Evolutionary conservation across 2,888 invertebrate genomes (phyloP).

Genomic region (Idaea aversata): DNA sequence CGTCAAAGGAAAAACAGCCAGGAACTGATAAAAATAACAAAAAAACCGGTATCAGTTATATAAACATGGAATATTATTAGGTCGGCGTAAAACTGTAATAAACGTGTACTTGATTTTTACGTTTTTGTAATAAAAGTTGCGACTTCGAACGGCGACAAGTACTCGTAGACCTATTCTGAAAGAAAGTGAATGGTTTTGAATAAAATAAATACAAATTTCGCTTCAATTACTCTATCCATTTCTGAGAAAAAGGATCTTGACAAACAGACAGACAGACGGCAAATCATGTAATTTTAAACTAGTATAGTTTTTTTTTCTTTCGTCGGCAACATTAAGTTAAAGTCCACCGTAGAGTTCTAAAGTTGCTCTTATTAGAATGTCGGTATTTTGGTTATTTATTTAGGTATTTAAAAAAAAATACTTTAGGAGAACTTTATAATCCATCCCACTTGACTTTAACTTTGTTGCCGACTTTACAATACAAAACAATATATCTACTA

Average conservation of each 20-base stretch:
- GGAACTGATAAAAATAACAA: constrained; percentile 51
- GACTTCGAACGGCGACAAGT: constrained; percentile 29
- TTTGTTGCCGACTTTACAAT: neutral
- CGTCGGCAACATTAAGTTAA: no score
- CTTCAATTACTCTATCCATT: no score
- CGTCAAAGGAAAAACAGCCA: constrained; percentile 37
- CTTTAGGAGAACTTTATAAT: neutral
- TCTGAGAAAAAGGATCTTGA: no score
- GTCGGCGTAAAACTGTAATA: constrained; percentile 51
- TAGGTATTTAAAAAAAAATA: no score
- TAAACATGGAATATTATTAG: constrained; percentile 64
- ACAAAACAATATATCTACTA: no score
- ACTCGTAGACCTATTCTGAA: constrained; percentile 35
- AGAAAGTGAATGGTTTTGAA: constrained; percentile 35
- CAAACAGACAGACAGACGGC: no score
- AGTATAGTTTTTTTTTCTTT: no score
- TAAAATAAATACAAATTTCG: neutral
- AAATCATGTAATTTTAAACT: no score
- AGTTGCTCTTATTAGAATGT: no score
- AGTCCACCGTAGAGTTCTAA: no score
- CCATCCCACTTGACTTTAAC: neutral
- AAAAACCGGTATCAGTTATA: constrained; percentile 46
- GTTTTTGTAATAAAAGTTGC: constrained; percentile 50
- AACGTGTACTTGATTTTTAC: constrained; percentile 62
- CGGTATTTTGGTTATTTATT: no score